These are phyloP conservation scores for Sterna hirundo DNA, from an alignment of 2,113 vertebrate species.

Conservation along the genomic window DNA sequence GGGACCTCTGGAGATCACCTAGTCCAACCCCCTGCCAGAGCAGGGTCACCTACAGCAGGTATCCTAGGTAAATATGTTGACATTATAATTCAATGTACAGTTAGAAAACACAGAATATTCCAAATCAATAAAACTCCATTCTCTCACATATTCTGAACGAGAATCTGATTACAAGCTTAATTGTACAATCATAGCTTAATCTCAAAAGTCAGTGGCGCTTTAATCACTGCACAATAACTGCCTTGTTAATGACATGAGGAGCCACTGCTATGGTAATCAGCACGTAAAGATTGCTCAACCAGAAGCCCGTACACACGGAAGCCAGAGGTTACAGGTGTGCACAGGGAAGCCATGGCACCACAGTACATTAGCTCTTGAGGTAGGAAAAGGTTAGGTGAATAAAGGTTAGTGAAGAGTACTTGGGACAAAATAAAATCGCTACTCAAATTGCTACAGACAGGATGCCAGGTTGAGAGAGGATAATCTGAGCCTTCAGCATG, in stretches of 20 bases:
- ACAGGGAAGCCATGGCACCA: background rate
- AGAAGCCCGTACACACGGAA: background rate
- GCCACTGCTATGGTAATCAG: conserved; percentile 7
- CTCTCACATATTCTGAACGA: conserved; percentile 36
- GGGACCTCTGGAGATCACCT: too few species aligned
- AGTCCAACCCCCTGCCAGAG: too few species aligned
- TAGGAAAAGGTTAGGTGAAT: background rate
- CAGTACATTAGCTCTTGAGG: rapidly evolving
- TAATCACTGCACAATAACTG: conserved; percentile 68
- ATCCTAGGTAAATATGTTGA: conserved; percentile 16
- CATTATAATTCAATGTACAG: background rate
- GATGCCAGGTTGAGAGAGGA: background rate
- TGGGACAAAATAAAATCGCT: background rate
- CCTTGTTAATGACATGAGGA: conserved; percentile 59
- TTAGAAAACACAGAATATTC: conserved; percentile 51
- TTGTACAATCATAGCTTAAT: conserved; percentile 65
- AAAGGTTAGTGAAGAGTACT: background rate
- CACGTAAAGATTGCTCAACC: background rate
- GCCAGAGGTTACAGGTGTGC: background rate
- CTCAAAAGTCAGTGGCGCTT: conserved; percentile 56
- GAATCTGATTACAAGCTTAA: conserved; percentile 68
- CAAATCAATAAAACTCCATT: conserved; percentile 40
- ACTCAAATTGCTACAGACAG: background rate
- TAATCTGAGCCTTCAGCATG: background rate
- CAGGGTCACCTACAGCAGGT: too few species aligned